Conservation (phyloP, 2,797 vertebrate species). For the Gymnoscopelus microlampas region DNA sequence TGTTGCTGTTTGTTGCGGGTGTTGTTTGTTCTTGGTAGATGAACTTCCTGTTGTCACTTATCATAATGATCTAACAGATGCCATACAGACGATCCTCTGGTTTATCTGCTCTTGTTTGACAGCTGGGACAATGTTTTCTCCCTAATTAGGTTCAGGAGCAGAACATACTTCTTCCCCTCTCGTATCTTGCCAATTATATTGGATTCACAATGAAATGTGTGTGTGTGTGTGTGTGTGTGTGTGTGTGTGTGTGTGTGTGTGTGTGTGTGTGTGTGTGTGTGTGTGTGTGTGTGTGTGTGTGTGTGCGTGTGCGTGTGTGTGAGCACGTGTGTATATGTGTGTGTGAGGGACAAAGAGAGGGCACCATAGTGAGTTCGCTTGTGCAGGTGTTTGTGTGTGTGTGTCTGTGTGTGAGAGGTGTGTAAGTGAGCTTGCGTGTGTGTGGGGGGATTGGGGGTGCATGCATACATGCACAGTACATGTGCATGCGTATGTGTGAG, state of each 20-base stretch:
- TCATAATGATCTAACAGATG: slow-evolving; percentile 58
- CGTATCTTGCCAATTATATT: slow-evolving; percentile 65
- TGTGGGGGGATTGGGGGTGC: too few relatives aligned
- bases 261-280: neutral
- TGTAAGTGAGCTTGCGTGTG: too few relatives aligned
- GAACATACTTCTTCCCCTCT: slow-evolving; percentile 29
- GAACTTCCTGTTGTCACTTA: slow-evolving; percentile 35
- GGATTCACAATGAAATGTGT: slow-evolving; percentile 43
- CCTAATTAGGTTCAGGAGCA: slow-evolving; percentile 63
- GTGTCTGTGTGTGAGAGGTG: too few relatives aligned
- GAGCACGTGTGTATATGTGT: neutral
- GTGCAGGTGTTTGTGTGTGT: too few relatives aligned
- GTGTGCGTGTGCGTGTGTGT: neutral
- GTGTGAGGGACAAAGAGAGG: neutral
- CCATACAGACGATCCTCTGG: slow-evolving; percentile 58
- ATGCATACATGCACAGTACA: too few relatives aligned
- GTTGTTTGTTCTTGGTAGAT: slow-evolving; percentile 23
- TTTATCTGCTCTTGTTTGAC: slow-evolving; percentile 67
- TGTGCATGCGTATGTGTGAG: too few relatives aligned
- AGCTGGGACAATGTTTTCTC: slow-evolving; percentile 58
- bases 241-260: too few relatives aligned
- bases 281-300: neutral
- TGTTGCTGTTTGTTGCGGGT: slow-evolving; percentile 27
- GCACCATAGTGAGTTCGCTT: too few relatives aligned
- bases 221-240: slow-evolving; percentile 4